Base-by-base conservation (phyloP, 2,797 vertebrate species). In the Somateria mollissima region DNA sequence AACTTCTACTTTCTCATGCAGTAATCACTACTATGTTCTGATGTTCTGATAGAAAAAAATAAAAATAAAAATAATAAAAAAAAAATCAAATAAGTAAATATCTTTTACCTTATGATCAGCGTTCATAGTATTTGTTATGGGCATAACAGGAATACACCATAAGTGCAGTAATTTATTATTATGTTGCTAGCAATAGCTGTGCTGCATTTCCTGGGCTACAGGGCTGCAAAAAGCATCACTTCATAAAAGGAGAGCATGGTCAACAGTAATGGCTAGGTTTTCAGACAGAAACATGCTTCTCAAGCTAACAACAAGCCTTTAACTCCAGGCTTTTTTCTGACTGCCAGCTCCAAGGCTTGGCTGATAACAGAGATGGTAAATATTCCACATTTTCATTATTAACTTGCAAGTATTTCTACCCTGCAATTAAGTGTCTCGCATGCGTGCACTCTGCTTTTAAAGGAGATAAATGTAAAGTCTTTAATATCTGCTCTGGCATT, bases 341-440 rank as follows among this genome's bases (percentile, higher is more conserved):
- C 13, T 90, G 39, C 47, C 56, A 45, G 16, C 12, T 88, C 17
- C 43, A 77, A 28, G 49, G 17, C 8, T 39, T 30, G 21, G 47
- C 37, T 86, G 17, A 60, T 84, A 86, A 39, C 34, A 47, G 47
- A 56, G 6, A 12, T 27, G 39, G 60, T 56, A 70, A 90, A 60
- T 80, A 88, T 89, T 96, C 95, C 89, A 25, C 28, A 71, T 93
- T 90, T 83, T 75, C 16, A 43, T 53, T 92, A 67, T 70, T 92
- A 62, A 37, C 49, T 74, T 70, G 27, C 32, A 93, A 81, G 53
- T 90, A 89, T 94, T 92, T 95, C 54, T 94, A 94, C 43, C 34
- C 22, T 66, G 10, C 64, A 49, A 92, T 87, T 41, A 56, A 37
- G n/a, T 61, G 45, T 47, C 65, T 95, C 32, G 54, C 11, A 47